Conservation (phyloP, 2,797 vertebrate genomes). For the Setipinna tenuifilis region DNA sequence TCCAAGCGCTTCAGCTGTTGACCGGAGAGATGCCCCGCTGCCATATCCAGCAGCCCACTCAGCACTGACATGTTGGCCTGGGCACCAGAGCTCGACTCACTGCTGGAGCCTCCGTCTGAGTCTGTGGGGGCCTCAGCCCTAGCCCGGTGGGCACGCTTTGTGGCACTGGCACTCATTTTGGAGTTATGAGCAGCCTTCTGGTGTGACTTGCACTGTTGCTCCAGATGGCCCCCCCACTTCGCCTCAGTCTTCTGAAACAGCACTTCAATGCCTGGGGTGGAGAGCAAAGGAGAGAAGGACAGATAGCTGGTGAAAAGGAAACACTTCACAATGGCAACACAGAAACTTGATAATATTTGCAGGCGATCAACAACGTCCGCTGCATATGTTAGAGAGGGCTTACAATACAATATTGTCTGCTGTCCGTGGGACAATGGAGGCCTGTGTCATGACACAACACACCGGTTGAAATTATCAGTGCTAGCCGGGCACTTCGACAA, state of each 20-base stretch:
- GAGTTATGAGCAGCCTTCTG: neutral
- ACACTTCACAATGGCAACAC: slow-evolving; percentile 21
- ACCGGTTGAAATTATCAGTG: neutral
- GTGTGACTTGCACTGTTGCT: neutral
- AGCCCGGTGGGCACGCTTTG: neutral
- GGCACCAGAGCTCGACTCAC: neutral
- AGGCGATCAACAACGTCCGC: slow-evolving; percentile 8
- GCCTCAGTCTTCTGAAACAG: neutral
- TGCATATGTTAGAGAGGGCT: slow-evolving; percentile 13
- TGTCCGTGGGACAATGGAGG: neutral
- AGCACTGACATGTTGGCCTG: slow-evolving; percentile 51
- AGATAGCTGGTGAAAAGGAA: neutral
- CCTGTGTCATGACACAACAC: slow-evolving; percentile 22
- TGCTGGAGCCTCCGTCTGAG: neutral
- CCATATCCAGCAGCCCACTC: slow-evolving; percentile 78
- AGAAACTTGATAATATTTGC: slow-evolving; percentile 20
- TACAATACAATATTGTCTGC: slow-evolving; percentile 24
- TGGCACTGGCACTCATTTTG: slow-evolving; percentile 9
- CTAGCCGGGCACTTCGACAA: neutral
- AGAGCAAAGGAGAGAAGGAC: neutral
- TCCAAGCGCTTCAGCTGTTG: slow-evolving; percentile 84
- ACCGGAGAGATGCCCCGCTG: slow-evolving; percentile 77
- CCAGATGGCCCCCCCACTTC: neutral
- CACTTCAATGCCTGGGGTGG: neutral
- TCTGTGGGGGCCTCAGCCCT: neutral